Base-by-base conservation (phyloP, 2,797 vertebrate species). In the Protonibea diacanthus region DNA sequence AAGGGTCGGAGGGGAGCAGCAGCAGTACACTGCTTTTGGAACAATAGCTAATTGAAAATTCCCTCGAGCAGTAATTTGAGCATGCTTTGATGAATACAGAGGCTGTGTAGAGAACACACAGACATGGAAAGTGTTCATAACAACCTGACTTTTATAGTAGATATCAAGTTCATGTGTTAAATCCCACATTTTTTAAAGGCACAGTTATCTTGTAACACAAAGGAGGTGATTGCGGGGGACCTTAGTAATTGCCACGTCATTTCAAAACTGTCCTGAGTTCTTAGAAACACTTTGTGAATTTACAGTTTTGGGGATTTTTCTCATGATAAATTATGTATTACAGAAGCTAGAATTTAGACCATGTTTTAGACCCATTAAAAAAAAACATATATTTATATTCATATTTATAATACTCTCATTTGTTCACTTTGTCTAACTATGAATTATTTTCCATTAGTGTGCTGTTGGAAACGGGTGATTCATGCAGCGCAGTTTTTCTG, bases 31-130 rank as follows among this genome's bases (percentile, higher is more conserved):
- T 47, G 47, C 33, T 71, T 68, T 73, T 61, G 17, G 61, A 82
- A 62, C 25, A 71, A 52, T 76, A 62, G 53, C 67, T 81, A 14
- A 78, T 65, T 83, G 75, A 76, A 78, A 74, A 68, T 62, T 20
- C 29, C 42, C 38, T 44, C 55, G 52, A 76, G 68, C 53, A 3
- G 47, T 45, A 68, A 53, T 51, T 68, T 53, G 11, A 77, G 18
- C 45, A 15, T 15, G 58, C 60, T 70, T 62, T 56, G 27, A 62
- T 76, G 65, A 80, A 80, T 71, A 49, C 48, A 67, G 29, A 63
- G 27, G 27, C 17, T 10, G 45, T 25, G 40, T n/a, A 51, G 45
- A n/a, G 33, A 63, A 51, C 21, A 42, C 8, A 47, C 48, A 27
- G 20, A 67, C 13, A 20, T 17, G 42, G 2, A 44, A 56, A 48